These are phyloP conservation scores for Leptinotarsa defecta DNA, from an alignment of 1,140 invertebrate genomes.

Conservation along the genomic window DNA sequence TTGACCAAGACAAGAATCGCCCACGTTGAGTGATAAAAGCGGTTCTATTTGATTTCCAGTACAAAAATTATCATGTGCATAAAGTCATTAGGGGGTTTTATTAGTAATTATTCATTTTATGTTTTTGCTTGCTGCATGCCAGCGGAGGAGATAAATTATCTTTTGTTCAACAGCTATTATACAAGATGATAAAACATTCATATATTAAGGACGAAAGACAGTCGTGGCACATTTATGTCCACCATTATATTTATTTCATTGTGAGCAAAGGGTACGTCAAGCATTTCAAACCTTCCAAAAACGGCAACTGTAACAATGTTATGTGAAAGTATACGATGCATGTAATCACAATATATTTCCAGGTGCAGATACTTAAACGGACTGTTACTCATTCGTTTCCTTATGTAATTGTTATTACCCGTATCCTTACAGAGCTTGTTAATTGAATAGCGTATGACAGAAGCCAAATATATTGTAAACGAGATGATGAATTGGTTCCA, in stretches of 20 bases:
- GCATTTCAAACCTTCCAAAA: background rate
- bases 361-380: background rate
- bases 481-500: no score
- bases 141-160: background rate
- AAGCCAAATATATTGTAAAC: no score
- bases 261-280: background rate
- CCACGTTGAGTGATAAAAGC: no score
- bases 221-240: background rate
- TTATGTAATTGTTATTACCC: slow-evolving; percentile 1
- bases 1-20: no score
- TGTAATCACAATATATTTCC: slow-evolving; percentile 1
- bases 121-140: background rate
- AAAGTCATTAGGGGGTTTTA: no score
- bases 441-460: background rate
- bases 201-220: background rate
- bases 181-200: background rate
- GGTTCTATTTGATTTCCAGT: no score
- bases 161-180: background rate
- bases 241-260: background rate
- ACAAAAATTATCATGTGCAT: no score
- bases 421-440: background rate
- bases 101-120: no score
- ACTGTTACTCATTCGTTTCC: background rate
- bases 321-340: background rate
- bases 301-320: background rate